These are phyloP conservation scores for Columbina picui DNA, from an alignment of 2,113 vertebrate species.

Conservation along the genomic window DNA sequence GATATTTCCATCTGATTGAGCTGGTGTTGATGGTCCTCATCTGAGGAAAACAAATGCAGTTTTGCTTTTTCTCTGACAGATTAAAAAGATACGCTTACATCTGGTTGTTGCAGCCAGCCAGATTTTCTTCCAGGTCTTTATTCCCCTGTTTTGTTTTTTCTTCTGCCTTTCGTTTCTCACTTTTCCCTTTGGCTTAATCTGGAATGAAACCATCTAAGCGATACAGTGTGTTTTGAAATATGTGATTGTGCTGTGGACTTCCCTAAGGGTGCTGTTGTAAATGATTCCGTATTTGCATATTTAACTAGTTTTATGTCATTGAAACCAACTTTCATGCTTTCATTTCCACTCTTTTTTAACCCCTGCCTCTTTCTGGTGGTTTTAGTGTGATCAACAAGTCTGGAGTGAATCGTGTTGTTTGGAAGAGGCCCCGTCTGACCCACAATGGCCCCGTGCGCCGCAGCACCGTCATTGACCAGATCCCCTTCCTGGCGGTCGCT, in stretches of 20 bases:
- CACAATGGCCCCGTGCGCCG: slow-evolving; percentile 94
- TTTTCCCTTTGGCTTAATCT: background rate
- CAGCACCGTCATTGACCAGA: slow-evolving; percentile 96
- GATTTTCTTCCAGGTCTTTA: background rate
- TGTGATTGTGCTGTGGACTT: background rate
- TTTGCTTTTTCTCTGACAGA: background rate
- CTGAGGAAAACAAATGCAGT: background rate
- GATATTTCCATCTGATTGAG: background rate
- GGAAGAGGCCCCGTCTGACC: slow-evolving; percentile 93
- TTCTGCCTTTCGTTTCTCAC: background rate
- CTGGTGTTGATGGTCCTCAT: background rate
- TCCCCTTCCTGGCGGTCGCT: slow-evolving; percentile 94
- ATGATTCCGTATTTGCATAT: background rate
- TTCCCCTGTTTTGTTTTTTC: background rate
- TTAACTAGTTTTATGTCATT: background rate
- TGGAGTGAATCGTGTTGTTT: slow-evolving; percentile 95
- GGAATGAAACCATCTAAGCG: background rate
- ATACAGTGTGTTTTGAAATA: background rate
- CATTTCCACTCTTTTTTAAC: background rate
- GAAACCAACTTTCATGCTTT: background rate
- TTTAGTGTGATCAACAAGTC: slow-evolving; percentile 96
- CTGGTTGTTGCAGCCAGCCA: background rate
- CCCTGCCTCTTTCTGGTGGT: background rate
- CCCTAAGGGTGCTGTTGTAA: background rate
- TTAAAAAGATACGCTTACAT: background rate